Base-by-base conservation (phyloP, 2,888 invertebrate species). In the Limnephilus auricula region DNA sequence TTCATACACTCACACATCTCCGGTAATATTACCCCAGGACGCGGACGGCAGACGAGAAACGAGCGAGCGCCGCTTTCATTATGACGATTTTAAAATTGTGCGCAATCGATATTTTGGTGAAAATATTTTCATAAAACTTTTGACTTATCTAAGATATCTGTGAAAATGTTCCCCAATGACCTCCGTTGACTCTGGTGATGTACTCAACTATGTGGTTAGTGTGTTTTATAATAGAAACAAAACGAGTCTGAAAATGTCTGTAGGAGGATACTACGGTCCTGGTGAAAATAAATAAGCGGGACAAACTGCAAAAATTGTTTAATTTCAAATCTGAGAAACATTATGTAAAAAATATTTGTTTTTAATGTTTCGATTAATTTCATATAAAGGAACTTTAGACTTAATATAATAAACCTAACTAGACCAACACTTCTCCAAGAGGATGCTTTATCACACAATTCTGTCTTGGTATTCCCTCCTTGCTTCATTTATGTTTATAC, bases 1-100 rank as follows among this genome's bases (percentile, higher is more conserved):
- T 91, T 88, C 87, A 88, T 88, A 88, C 78, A 88, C 87, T 78
- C 87, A 34, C 87, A 88, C 87, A 34, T 25, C 32, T 34, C 82
- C 34, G 40, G 25, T 25, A 37, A 40, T 12, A 85, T 85, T 85
- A 65, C 85, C 34, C 40, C 40, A 45, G 82, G 10, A 37, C 40
- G 40, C 40, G 32, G 34, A n/a, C 83, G 37, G 37, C 34, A 15
- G 15, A 30, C 84, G 37, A n/a, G n/a, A 85, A 18, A 30, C 85
- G 65, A 65, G 65, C 18, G n/a, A 25, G 65, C 65, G 13, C 3
- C 40, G 85, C 34, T 34, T 85, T 85, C 40, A 85, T 85, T 85
- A 85, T 85, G 34, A 40, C n/a, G 25, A 85, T 40, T 37, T 40
- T n/a, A 34, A 40, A 85, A 30, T 85, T 65, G 5, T 85, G 30